phyloP scores from a whole-genome alignment of 2,888 invertebrate genomes.

The Xanthorhoe spadicearia region DNA sequence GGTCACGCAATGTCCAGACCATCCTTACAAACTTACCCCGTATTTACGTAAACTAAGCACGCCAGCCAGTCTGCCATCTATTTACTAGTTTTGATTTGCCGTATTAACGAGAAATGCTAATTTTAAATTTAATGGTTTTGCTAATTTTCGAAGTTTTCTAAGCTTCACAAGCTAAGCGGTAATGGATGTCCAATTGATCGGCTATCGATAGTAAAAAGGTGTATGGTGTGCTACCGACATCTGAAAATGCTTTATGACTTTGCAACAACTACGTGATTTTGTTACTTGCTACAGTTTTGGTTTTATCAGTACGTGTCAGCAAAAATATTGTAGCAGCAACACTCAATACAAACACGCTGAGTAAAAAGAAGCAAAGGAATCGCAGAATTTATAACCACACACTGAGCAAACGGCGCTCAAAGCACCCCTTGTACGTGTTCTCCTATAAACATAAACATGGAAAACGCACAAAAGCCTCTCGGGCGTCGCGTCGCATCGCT shows the following conservation, averaged over 20 bases:
- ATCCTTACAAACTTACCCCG: constrained; percentile 17
- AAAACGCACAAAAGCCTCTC: constrained; percentile 84
- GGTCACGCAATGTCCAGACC: constrained; percentile 37
- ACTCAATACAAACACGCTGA: constrained; percentile 60
- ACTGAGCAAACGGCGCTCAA: constrained; percentile 74
- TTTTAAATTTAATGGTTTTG: too few species aligned
- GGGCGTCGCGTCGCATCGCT: constrained; percentile 78
- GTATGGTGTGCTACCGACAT: not conserved
- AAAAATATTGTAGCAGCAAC: constrained; percentile 41
- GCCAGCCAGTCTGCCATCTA: constrained; percentile 23
- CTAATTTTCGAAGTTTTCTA: too few species aligned
- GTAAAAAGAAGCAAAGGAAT: constrained; percentile 72
- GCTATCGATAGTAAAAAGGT: not conserved
- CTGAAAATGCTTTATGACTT: not conserved
- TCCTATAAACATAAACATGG: constrained; percentile 84
- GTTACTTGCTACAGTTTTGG: not conserved
- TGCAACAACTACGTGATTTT: not conserved
- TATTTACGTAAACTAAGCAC: constrained; percentile 38
- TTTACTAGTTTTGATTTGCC: constrained; percentile 13
- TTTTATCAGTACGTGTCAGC: constrained; percentile 17
- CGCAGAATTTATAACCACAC: constrained; percentile 70
- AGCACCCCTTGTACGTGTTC: constrained; percentile 81
- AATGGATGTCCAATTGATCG: not conserved
- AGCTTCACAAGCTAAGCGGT: constrained; percentile 1
- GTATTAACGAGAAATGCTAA: not conserved